Conservation (phyloP, 2,888 invertebrate species). For the Mayetiola destructor region DNA sequence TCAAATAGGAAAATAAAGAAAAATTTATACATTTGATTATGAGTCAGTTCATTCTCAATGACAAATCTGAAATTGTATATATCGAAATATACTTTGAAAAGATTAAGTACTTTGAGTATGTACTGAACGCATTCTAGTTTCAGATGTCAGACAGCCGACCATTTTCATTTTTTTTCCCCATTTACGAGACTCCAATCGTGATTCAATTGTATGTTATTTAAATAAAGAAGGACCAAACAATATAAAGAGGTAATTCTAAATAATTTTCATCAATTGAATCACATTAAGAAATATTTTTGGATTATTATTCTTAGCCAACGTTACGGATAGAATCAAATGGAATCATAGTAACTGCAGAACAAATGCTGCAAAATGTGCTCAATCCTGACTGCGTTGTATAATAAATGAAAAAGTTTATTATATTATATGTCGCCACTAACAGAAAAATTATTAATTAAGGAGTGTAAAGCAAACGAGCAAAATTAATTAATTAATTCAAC, state of each 20-base stretch:
- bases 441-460: too few relatives aligned
- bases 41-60: too few relatives aligned
- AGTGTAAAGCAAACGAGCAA: too few relatives aligned
- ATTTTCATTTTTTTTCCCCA: conserved; percentile 6
- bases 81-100: too few relatives aligned
- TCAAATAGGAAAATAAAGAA: too few relatives aligned
- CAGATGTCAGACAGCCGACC: background rate
- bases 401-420: conserved; percentile 11
- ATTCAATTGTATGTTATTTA: conserved; percentile 8
- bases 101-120: background rate
- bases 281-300: background rate
- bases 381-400: conserved; percentile 1
- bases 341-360: background rate
- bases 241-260: background rate
- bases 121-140: background rate
- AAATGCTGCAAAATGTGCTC: conserved; percentile 6
- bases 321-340: background rate
- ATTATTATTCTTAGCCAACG: background rate
- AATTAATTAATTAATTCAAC: too few relatives aligned
- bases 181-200: conserved; percentile 1
- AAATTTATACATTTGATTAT: too few relatives aligned
- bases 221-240: too few relatives aligned
- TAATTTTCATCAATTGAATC: background rate
- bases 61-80: too few relatives aligned
- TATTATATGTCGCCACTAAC: too few relatives aligned